Evolutionary conservation across 2,113 vertebrate genomes (phyloP).

Genomic region (Rhombomys opimus): DNA sequence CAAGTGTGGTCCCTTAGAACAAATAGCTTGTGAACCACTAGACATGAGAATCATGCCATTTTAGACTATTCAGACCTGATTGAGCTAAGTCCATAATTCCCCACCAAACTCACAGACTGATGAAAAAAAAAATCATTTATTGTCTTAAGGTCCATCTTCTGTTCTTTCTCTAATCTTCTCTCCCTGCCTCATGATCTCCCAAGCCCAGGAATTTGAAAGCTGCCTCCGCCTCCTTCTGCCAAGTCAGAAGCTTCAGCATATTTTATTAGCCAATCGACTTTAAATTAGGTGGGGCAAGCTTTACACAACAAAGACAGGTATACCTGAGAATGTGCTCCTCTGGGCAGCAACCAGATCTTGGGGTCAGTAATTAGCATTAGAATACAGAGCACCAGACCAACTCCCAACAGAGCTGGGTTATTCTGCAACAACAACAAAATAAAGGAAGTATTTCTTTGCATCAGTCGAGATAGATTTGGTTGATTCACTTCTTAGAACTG

Average conservation of each 20-base stretch:
- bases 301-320: too few species aligned
- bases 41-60: background rate
- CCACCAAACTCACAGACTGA: background rate
- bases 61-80: background rate
- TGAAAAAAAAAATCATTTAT: constrained; percentile 36
- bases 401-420: background rate
- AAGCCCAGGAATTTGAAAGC: too few species aligned
- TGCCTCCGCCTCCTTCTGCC: too few species aligned
- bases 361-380: too few species aligned
- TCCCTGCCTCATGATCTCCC: too few species aligned
- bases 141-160: background rate
- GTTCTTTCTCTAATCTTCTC: too few species aligned
- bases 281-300: too few species aligned
- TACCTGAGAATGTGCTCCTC: too few species aligned
- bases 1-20: background rate
- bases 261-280: too few species aligned
- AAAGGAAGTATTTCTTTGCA: background rate
- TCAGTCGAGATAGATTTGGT: background rate
- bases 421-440: background rate
- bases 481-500: background rate
- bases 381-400: too few species aligned
- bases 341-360: too few species aligned
- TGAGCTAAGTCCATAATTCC: background rate
- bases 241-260: too few species aligned
- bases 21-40: background rate